A percentile compares a stretch with the other conserved stretches of the same genome.
phyloP scores from a whole-genome alignment of 1,140 invertebrate genomes.

The Sweltsa coloradensis region DNA sequence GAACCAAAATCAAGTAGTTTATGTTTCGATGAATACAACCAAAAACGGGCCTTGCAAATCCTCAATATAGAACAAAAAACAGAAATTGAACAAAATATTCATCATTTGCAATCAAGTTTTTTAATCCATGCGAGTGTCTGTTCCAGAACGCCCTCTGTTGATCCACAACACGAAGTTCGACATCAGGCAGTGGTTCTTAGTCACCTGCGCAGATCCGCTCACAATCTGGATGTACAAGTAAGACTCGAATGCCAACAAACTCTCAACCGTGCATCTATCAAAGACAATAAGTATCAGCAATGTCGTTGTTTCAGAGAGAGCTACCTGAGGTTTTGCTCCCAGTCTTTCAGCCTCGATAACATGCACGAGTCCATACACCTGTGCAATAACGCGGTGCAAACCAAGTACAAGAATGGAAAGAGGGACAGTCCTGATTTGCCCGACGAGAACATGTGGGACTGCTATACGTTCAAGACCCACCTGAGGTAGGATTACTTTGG shows the following conservation, averaged over 20 bases:
- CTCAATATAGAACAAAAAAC: too few species aligned
- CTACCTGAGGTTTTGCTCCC: conserved; percentile 86
- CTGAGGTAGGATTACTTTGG: conserved; percentile 30
- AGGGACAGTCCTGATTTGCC: conserved; percentile 64
- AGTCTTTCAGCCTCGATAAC: conserved; percentile 77
- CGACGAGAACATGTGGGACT: conserved; percentile 76
- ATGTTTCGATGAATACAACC: too few species aligned
- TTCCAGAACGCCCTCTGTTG: conserved; percentile 66
- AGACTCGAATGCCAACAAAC: conserved; percentile 17
- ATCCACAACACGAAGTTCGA: conserved; percentile 90
- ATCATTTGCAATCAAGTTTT: conserved; percentile 2
- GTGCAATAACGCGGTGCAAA: conserved; percentile 88
- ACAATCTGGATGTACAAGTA: conserved; percentile 90
- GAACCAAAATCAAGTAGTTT: too few species aligned
- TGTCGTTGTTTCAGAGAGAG: conserved; percentile 46
- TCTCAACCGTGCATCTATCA: neutral
- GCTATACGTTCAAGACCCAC: conserved; percentile 60
- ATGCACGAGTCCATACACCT: conserved; percentile 89
- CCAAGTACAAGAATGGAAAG: conserved; percentile 72
- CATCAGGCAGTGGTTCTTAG: conserved; percentile 86
- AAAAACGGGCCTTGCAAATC: too few species aligned
- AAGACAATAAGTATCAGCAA: neutral
- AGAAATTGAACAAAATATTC: too few species aligned
- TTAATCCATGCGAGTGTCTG: conserved; percentile 17
- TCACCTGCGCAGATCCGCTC: conserved; percentile 78